phyloP scores from a whole-genome alignment of 1,140 invertebrate genomes.

The Neelides sp. region DNA sequence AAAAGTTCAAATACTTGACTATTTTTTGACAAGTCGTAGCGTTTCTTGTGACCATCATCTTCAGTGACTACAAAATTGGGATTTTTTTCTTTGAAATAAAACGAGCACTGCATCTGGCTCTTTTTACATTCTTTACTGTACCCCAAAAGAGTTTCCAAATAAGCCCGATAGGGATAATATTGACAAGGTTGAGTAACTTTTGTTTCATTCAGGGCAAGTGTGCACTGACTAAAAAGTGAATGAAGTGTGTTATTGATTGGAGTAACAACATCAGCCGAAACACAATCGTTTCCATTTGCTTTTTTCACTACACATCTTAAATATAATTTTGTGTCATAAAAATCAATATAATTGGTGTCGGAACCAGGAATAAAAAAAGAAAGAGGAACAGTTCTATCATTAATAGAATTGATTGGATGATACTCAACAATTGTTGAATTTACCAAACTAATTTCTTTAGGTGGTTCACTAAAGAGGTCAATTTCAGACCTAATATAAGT shows the following conservation, averaged over 20 bases:
- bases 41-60: conserved; percentile 31
- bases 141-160: conserved; percentile 37
- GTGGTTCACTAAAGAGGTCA: conserved; percentile 37
- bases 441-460: conserved; percentile 37
- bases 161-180: conserved; percentile 38
- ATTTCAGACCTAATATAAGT: conserved; percentile 36
- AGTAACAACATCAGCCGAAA: conserved; percentile 18
- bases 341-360: conserved; percentile 36
- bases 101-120: conserved; percentile 34
- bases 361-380: conserved; percentile 36
- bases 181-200: conserved; percentile 36
- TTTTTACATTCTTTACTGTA: conserved; percentile 36
- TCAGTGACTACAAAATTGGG: conserved; percentile 30
- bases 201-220: conserved; percentile 39
- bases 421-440: conserved; percentile 34
- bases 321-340: conserved; percentile 35
- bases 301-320: conserved; percentile 33
- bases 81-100: conserved; percentile 30
- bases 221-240: conserved; percentile 37
- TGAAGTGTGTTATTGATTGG: conserved; percentile 37
- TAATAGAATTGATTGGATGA: conserved; percentile 36
- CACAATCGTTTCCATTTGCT: conserved; percentile 20
- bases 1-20: conserved; percentile 30
- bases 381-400: conserved; percentile 33
- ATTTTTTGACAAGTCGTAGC: conserved; percentile 27